Conservation (phyloP, 2,113 vertebrate species). For the Alethe castanea region DNA sequence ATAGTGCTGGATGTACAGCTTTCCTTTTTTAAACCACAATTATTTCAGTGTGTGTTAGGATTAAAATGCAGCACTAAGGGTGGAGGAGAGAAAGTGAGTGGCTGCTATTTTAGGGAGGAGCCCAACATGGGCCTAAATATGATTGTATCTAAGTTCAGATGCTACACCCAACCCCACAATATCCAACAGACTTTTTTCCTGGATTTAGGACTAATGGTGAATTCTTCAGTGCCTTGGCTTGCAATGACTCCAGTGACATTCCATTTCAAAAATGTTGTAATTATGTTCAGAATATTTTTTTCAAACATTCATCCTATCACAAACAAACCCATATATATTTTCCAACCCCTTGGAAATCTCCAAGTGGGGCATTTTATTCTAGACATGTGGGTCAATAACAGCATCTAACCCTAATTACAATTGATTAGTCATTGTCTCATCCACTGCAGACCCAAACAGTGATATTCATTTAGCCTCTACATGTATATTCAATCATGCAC, state of each 20-base stretch:
- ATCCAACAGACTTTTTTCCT: constrained; percentile 32
- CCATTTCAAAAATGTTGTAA: constrained; percentile 43
- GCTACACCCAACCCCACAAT: constrained; percentile 38
- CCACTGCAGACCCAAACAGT: constrained; percentile 68
- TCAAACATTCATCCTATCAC: background rate
- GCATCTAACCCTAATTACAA: constrained; percentile 76
- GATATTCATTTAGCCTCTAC: constrained; percentile 77
- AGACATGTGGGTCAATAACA: constrained; percentile 74
- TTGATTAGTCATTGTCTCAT: constrained; percentile 80
- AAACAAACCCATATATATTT: constrained; percentile 44
- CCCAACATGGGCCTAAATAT: background rate
- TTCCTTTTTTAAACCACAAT: constrained; percentile 29
- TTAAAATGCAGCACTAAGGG: constrained; percentile 34
- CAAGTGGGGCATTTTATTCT: constrained; percentile 57
- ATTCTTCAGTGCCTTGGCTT: constrained; percentile 32
- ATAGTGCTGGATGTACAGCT: background rate
- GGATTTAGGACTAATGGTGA: background rate
- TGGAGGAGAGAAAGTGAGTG: constrained; percentile 40
- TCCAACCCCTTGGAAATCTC: constrained; percentile 54
- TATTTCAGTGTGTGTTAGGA: constrained; percentile 25
- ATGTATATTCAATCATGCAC: constrained; percentile 75
- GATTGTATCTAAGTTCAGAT: constrained; percentile 1
- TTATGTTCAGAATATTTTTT: background rate
- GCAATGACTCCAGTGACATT: constrained; percentile 3
- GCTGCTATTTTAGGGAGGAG: constrained; percentile 59